Percentiles rank a stretch among this genome's conserved stretches.
Conservation (phyloP, 2,113 vertebrate genomes). For the Tenrec ecaudatus region DNA sequence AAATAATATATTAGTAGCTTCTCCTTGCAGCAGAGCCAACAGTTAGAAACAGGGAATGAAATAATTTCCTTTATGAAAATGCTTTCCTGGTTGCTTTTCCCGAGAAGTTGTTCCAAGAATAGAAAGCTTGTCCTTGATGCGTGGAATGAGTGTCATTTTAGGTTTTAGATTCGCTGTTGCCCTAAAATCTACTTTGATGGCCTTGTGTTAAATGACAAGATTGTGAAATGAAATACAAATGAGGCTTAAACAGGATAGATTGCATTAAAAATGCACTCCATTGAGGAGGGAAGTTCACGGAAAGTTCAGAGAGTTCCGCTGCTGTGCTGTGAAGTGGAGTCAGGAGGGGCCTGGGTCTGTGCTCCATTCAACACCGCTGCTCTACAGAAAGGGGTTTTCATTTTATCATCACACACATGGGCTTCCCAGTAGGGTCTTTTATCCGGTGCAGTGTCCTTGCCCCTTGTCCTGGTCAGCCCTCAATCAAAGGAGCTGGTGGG, state of each 20-base stretch:
- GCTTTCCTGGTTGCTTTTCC: constrained; percentile 23
- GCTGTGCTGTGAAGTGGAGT: constrained; percentile 46
- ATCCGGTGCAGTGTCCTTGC: constrained; percentile 45
- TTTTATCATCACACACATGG: constrained; percentile 49
- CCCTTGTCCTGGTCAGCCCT: constrained; percentile 73
- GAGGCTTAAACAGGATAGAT: constrained; percentile 73
- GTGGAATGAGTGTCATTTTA: constrained; percentile 60
- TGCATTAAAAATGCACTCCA: constrained; percentile 75
- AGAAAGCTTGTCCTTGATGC: constrained; percentile 16
- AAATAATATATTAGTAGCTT: not conserved
- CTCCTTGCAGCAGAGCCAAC: not conserved
- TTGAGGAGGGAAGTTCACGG: constrained; percentile 82
- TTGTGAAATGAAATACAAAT: constrained; percentile 82
- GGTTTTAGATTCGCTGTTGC: constrained; percentile 70
- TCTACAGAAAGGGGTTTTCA: constrained; percentile 59
- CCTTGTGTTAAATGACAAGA: constrained; percentile 76
- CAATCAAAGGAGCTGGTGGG: constrained; percentile 20
- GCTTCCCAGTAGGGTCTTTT: constrained; percentile 34
- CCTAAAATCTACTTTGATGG: constrained; percentile 66
- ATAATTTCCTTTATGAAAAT: not conserved
- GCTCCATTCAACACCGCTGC: constrained; percentile 62
- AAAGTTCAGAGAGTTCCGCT: constrained; percentile 82
- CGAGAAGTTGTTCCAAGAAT: not conserved
- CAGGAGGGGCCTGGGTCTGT: constrained; percentile 21
- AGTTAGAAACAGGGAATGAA: not conserved